These are phyloP conservation scores for Pelecanus crispus DNA, from an alignment of 2,113 vertebrate genomes.

Conservation along the genomic window DNA sequence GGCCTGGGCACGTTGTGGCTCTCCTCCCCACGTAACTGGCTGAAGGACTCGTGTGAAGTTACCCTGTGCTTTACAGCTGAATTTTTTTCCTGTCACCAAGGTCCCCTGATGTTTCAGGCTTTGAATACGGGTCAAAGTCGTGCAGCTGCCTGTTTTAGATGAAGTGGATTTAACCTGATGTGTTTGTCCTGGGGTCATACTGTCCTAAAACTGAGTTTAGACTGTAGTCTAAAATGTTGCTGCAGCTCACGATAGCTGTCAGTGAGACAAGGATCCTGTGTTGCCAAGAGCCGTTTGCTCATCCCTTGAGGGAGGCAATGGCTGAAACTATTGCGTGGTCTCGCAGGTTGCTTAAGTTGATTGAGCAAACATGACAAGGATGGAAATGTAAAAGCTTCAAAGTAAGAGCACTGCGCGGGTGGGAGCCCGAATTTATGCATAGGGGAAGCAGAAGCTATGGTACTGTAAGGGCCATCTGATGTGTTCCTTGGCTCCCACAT, in stretches of 20 bases:
- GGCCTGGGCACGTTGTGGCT: not conserved
- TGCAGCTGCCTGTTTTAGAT: not conserved
- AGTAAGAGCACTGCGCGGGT: not conserved
- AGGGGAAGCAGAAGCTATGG: not conserved
- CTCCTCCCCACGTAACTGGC: not conserved
- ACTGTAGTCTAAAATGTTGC: not conserved
- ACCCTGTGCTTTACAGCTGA: not conserved
- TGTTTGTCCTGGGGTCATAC: not conserved
- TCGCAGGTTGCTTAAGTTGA: not conserved
- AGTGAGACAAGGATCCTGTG: accelerated
- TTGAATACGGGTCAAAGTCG: not conserved
- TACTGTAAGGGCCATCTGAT: accelerated
- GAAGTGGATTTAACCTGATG: not conserved
- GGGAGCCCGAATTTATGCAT: accelerated
- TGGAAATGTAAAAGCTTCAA: not conserved
- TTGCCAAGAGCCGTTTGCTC: not conserved
- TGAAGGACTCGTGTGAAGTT: not conserved
- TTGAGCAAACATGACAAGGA: not conserved
- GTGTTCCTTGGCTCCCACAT: not conserved
- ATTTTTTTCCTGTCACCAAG: not conserved
- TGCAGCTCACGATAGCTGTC: not conserved
- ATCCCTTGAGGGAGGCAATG: not conserved
- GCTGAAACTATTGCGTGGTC: not conserved
- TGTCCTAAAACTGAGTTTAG: not conserved
- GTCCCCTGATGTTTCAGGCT: not conserved